Conservation (phyloP, 2,888 invertebrate species). For the Rhabditophanes sp. region DNA sequence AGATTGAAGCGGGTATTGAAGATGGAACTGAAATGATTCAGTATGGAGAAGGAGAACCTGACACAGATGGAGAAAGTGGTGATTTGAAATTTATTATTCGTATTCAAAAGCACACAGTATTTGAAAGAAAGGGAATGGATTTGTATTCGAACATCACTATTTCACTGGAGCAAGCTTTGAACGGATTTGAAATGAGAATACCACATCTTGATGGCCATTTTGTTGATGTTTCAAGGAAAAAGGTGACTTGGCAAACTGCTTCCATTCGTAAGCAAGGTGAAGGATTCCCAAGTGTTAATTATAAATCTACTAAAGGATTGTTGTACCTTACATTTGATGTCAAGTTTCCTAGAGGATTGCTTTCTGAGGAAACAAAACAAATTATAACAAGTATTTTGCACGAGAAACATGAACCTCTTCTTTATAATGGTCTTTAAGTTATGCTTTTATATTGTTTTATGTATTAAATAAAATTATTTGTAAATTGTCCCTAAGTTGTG, state of each 20-base stretch:
- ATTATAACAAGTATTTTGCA: too few relatives aligned
- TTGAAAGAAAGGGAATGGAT: slow-evolving; percentile 81
- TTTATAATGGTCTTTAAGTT: too few relatives aligned
- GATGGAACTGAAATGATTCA: slow-evolving; percentile 40
- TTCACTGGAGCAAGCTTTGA: slow-evolving; percentile 51
- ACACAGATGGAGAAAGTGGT: slow-evolving; percentile 85
- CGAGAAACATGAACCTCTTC: too few relatives aligned
- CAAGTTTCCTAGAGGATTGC: slow-evolving; percentile 83
- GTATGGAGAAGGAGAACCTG: slow-evolving; percentile 63
- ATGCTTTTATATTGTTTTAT: too few relatives aligned
- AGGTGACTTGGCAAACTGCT: slow-evolving; percentile 88
- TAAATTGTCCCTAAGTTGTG: too few relatives aligned
- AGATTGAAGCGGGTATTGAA: slow-evolving; percentile 41
- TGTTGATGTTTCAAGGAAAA: slow-evolving; percentile 51
- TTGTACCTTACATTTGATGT: slow-evolving; percentile 92
- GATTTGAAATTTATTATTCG: slow-evolving; percentile 70
- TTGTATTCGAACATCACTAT: slow-evolving; percentile 93
- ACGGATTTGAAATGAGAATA: slow-evolving; percentile 75
- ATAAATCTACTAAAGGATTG: slow-evolving; percentile 67
- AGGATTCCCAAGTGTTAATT: slow-evolving; percentile 96
- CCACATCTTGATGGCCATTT: slow-evolving; percentile 79
- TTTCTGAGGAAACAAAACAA: slow-evolving; percentile 57
- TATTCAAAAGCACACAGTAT: slow-evolving; percentile 47
- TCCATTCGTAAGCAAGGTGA: slow-evolving; percentile 90
- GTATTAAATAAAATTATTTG: too few relatives aligned